Evolutionary conservation across 2,888 invertebrate genomes (phyloP), one percentile per base, ranked within the genome.

Genomic region (Dioctria linearis): DNA sequence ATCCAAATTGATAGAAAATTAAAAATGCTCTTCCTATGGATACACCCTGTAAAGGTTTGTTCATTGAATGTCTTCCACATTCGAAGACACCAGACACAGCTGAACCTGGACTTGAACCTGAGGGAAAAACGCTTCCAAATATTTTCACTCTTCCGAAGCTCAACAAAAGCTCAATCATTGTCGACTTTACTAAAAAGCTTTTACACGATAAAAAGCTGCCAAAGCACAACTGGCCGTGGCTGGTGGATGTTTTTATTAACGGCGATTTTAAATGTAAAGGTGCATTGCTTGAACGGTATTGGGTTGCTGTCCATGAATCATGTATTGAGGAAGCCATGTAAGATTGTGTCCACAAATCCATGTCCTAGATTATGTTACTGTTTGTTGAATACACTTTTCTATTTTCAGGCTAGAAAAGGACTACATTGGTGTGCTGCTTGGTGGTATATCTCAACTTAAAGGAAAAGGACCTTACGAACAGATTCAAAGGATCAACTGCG

Each of bases 191-290:
- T 8, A n/a, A 63, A 54, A 51, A 51, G 39, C 37, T 25, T 42
- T 59, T n/a, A 6, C 5, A 25, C 25, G 61, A 39, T 46, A 63
- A 11, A 5, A 46, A n/a, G n/a, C 25, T 46, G 39, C 11, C 13
- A 40, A 79, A 51, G 11, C 6, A n/a, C 40, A 5, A 39, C 11
- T 92, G 93, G 91, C 94, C 95, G 0, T 96, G 95, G 95, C 89
- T 93, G 85, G 94, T 93, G 0, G 93, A 93, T 84, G 89, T 96
- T 76, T 94, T 92, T 86, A 89, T 91, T 0, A 92, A 95, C 85
- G 95, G 96, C 3, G 86, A 89, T 80, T 93, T 93, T 83, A 91
- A 89, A 84, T 95, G 95, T 85, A 90, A 93, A 65, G 95, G 94
- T 4, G 90, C 93, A 51, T 88, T 96, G 79, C 86, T 96, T 63